Percentiles rank a stretch among this genome's conserved stretches.
phyloP scores from a whole-genome alignment of 92 coral and sea anemone genomes.

The Bergia puertoricense region DNA sequence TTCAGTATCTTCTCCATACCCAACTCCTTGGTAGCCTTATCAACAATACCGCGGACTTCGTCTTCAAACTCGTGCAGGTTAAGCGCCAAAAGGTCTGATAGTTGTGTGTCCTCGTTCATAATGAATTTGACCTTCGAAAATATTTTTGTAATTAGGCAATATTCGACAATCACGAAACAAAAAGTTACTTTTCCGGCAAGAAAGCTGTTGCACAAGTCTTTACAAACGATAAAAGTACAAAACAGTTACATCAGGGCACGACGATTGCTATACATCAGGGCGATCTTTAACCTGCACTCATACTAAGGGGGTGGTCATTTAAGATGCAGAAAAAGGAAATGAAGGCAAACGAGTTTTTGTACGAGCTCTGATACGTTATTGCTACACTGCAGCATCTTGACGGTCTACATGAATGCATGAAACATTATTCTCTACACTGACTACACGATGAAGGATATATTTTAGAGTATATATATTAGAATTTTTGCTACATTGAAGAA shows the following conservation, averaged over 20 bases:
- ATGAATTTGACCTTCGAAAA: conserved; percentile 84
- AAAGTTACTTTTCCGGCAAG: background rate
- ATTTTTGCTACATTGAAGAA: too few species aligned
- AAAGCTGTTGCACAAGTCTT: background rate
- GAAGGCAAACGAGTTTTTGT: background rate
- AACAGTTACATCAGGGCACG: background rate
- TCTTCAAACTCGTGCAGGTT: conserved; percentile 98
- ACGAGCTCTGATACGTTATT: background rate
- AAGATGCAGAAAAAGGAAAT: too few species aligned
- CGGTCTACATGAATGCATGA: background rate
- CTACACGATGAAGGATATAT: background rate
- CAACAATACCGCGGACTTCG: conserved; percentile 97
- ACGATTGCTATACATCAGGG: background rate
- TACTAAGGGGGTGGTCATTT: background rate
- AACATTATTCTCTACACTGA: background rate
- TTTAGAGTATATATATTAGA: too few species aligned
- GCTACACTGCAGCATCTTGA: background rate
- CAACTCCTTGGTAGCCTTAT: conserved; percentile 98
- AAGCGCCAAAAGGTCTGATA: conserved; percentile 93
- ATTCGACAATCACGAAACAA: background rate
- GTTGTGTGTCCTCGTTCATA: conserved; percentile 95
- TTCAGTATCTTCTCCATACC: conserved; percentile 97
- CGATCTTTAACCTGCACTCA: background rate
- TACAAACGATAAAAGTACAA: background rate
- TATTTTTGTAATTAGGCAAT: background rate